A percentile compares a stretch with the other conserved stretches of the same genome.
Evolutionary conservation across 2,797 vertebrate species (phyloP).

Genomic region (Valencia hispanica): DNA sequence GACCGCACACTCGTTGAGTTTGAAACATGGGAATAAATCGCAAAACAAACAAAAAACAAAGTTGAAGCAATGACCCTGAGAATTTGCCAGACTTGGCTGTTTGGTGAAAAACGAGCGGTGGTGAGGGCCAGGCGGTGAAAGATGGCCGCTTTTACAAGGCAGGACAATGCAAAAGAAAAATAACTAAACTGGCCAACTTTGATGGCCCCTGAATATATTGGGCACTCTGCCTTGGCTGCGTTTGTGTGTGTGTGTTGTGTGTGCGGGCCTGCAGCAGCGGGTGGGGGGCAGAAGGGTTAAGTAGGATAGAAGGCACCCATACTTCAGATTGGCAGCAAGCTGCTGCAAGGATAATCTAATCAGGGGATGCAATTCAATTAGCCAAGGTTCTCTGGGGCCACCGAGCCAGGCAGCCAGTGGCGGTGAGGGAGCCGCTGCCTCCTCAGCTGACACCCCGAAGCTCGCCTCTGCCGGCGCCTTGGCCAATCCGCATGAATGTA

Average conservation of each 20-base stretch:
- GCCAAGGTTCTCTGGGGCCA: conserved; percentile 93
- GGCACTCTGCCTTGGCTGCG: conserved; percentile 72
- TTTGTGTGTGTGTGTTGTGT: conserved; percentile 54
- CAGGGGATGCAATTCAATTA: conserved; percentile 99
- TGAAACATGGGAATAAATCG: conserved; percentile 66
- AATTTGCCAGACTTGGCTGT: conserved; percentile 66
- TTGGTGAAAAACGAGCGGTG: conserved; percentile 74
- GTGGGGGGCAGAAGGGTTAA: conserved; percentile 99
- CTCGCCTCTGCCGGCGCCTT: conserved; percentile 68
- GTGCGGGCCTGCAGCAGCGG: conserved; percentile 91
- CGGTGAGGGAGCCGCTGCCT: conserved; percentile 77
- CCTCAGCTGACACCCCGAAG: conserved; percentile 78
- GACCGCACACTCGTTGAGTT: conserved; percentile 82
- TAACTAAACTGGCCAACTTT: conserved; percentile 99
- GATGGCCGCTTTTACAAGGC: conserved; percentile 96
- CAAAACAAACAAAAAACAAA: conserved; percentile 65
- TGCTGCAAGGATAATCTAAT: conserved; percentile 99
- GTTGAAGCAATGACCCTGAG: conserved; percentile 70
- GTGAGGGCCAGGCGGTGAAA: conserved; percentile 92
- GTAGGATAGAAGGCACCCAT: conserved; percentile 99
- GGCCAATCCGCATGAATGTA: conserved; percentile 96
- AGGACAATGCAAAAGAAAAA: conserved; percentile 99
- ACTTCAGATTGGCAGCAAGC: conserved; percentile 99
- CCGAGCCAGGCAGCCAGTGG: conserved; percentile 90
- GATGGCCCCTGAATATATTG: conserved; percentile 86